Percentiles rank a stretch among this genome's conserved stretches.
Conservation (phyloP, 2,888 invertebrate species). For the Bembecia ichneumoniformis region DNA sequence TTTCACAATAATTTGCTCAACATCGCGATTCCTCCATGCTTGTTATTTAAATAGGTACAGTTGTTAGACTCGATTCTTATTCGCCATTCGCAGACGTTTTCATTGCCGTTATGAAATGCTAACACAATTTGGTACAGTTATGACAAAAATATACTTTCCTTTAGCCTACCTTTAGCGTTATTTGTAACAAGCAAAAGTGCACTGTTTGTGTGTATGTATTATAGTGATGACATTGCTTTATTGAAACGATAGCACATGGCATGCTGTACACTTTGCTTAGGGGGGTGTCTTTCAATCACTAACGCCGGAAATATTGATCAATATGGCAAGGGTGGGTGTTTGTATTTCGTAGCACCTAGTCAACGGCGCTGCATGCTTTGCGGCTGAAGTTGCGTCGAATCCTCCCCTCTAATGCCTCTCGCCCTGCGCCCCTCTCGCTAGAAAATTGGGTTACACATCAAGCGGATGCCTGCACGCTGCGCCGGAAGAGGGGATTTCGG, state of each 20-base stretch:
- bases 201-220: no score
- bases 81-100: no score
- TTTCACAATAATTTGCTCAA: not conserved
- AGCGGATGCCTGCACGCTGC: constrained; percentile 49
- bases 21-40: not conserved
- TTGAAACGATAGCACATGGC: no score
- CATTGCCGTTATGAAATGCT: no score
- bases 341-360: constrained; percentile 48
- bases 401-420: constrained; percentile 33
- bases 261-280: no score
- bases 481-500: constrained; percentile 65
- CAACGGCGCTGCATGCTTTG: constrained; percentile 59
- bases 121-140: no score
- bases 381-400: constrained; percentile 51
- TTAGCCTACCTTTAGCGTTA: no score
- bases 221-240: no score
- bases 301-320: constrained; percentile 32
- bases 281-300: not conserved
- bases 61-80: no score
- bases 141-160: no score
- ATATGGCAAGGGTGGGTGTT: constrained; percentile 45
- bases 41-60: no score
- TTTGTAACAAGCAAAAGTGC: no score
- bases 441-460: constrained; percentile 71
- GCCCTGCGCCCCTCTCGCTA: constrained; percentile 56